Evolutionary conservation across 2,888 invertebrate species (phyloP), one percentile per base, ranked within the genome.

Genomic region (Callyntrura sp.): DNA sequence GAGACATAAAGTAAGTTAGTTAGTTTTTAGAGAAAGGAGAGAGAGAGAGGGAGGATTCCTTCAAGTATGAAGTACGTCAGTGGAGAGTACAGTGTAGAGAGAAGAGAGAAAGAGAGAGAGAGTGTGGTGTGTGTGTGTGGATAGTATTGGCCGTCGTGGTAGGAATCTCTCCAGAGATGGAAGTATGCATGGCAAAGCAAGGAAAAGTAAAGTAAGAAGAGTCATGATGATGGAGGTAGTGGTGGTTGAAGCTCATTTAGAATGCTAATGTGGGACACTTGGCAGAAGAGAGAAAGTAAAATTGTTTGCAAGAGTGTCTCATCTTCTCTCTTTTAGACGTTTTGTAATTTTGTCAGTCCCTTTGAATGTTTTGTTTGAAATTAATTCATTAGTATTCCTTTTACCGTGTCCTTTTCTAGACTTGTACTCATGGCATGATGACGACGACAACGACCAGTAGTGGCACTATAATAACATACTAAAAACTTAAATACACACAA

Each of bases 331-430:
- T 91, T 90, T 83, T 87, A 91, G 91, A 91, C 91, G 91, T 91
- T 91, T 90, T 90, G 89, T 91, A 90, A 91, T 91, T 91, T 91
- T 91, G 88, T 90, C 88, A 90, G 87, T 89, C 91, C 90, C 88
- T 90, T 88, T 88, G 86, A 83, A 90, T 88, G 88, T 88, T 90
- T 88, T 90, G 85, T 88, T 88, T 85, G 79, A 85, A 90, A 90
- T 90, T 90, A 90, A 90, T 91, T 91, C 91, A 91, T 91, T 91
- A 90, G 90, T 91, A 91, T 91, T 91, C 91, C 90, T 91, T 91
- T 91, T 91, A 88, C 90, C 88, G 60, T 88, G 87, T 88, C 87
- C 65, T 73, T 78, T 88, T 73, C 81, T 73, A 81, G 87, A 73
- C 87, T 81, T 73, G 57, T 45, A 79, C 86, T 78, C 51, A 60